A percentile compares a stretch with the other conserved stretches of the same genome.
Conservation (phyloP, 1,140 invertebrate species). For the Druon quercuslanigerum region DNA sequence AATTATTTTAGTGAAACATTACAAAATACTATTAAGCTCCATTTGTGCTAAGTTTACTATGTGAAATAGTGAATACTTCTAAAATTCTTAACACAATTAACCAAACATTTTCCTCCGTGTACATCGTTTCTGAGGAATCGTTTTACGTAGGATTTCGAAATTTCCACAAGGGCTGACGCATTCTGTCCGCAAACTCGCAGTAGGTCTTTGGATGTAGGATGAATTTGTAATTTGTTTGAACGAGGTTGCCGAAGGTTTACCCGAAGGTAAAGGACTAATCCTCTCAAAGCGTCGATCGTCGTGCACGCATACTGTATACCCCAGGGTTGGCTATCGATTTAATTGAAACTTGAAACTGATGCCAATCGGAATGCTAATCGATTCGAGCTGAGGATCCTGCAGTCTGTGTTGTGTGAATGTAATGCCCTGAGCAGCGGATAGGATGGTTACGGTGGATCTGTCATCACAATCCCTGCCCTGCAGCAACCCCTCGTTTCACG, state of each 20-base stretch:
- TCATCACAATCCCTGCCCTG: slow-evolving; percentile 66
- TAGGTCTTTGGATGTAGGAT: slow-evolving; percentile 15
- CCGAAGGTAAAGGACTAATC: slow-evolving; percentile 35
- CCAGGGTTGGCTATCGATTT: slow-evolving; percentile 42
- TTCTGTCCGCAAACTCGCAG: background rate
- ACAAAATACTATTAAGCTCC: too few relatives aligned
- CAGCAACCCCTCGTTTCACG: slow-evolving; percentile 66
- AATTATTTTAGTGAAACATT: too few relatives aligned
- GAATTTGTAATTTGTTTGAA: slow-evolving; percentile 27
- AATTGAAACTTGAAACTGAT: slow-evolving; percentile 53
- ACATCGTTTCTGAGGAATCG: too few relatives aligned
- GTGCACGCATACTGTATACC: slow-evolving; percentile 5
- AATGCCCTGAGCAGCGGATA: slow-evolving; percentile 54
- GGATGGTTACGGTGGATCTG: slow-evolving; percentile 65
- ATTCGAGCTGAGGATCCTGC: slow-evolving; percentile 45
- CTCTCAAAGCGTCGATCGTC: slow-evolving; percentile 39
- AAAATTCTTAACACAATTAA: too few relatives aligned
- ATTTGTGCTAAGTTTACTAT: too few relatives aligned
- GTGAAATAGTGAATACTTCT: too few relatives aligned
- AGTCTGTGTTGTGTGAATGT: slow-evolving; percentile 50
- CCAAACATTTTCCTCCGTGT: too few relatives aligned
- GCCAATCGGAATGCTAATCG: slow-evolving; percentile 57
- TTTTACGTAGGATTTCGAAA: too few relatives aligned
- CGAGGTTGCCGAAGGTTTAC: slow-evolving; percentile 19
- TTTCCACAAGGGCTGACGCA: too few relatives aligned